phyloP scores from a whole-genome alignment of 2,113 vertebrate species.

The crab-eating macaque (Macaca fascicularis) region T2T-MFA8v1.1 NC_088375.1:38585001-38585500 shows the following conservation, averaged over 20 bases:
- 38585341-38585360: neutral
- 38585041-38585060: constrained; percentile 3
- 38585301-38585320: neutral
- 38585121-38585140: neutral
- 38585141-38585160: neutral
- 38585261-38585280: neutral
- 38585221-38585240: neutral
- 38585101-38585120: constrained; percentile 8
- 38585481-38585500: neutral
- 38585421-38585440: neutral
- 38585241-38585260: neutral
- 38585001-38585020: neutral
- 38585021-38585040: neutral
- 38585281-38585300: neutral
- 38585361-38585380: neutral
- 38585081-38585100: neutral
- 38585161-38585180: neutral
- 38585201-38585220: neutral
- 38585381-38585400: neutral
- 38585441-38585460: neutral
- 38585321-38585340: neutral
- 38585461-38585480: neutral
- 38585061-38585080: neutral
- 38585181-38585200: neutral
- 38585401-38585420: neutral